Base-by-base conservation (phyloP, 2,888 invertebrate genomes). In the Tipula vernalis region DNA sequence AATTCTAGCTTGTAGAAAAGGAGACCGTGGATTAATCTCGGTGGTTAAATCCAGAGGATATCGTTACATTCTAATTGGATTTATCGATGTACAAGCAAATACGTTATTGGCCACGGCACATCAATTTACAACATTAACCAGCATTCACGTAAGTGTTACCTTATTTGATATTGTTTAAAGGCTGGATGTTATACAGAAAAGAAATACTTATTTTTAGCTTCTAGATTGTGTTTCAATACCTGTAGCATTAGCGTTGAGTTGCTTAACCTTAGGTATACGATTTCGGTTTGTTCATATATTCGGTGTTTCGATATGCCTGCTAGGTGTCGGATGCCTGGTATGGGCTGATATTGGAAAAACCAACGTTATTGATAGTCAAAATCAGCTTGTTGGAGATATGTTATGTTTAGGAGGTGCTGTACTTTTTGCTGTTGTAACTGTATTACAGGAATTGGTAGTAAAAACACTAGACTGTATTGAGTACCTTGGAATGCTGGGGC, bases 341-440 rank as follows among this genome's bases (percentile, higher is more conserved):
- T 84, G 84, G 84, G 84, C 84, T 18, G 86, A 44, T 47, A 44
- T 44, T 47, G 86, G 44, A 10, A 86, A 86, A 86, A 86, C 85
- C 6, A 84, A 36, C 15, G 84, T 41, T 15, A 84, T 84, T 8
- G 41, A 84, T 84, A 86, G 36, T 44, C 94, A 94, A 91, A 95
- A 96, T 91, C 95, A 95, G 89, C 92, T 96, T 13, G 94, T 96
- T 3, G 97, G 97, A 3, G 97, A 97, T 90, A 94, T 97, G 94
- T 92, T 97, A 36, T 96, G 96, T 89, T 92, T 97, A 8, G 94
- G 94, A 8, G 96, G 96, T 3, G 96, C 96, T 0, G 93, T 96
- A 0, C 92, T 97, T 5, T 96, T 96, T 90, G 96, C 96, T 1
- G 92, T 96, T 84, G 95, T 96, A 28, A 96, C 97, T 89, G 96